Evolutionary conservation across 2,797 vertebrate species (phyloP), one percentile per base, ranked within the genome.

Genomic region (Phataginus tricuspis): DNA sequence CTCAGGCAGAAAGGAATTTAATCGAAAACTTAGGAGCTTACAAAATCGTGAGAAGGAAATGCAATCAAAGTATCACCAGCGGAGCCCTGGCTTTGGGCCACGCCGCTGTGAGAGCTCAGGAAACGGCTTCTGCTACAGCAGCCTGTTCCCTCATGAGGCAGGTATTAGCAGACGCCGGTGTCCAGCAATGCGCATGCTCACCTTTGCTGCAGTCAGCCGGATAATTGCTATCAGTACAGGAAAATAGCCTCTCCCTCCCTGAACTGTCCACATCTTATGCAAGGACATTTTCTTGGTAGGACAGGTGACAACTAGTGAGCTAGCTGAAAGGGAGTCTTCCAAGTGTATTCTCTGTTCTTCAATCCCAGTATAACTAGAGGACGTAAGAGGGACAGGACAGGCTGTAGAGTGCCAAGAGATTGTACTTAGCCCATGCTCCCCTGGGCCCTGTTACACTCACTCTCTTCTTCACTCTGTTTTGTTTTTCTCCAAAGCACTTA

Each of bases 21-120:
- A 71, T 85, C n/a, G 53, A 86, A 88, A 95, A 82, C 42, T 85
- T 59, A 59, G n/a, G 21, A 90, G 27, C 31, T 85, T 72, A 21
- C 61, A 75, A 71, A 84, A 74, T 96, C 25, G 69, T 39, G 37
- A 69, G 83, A 63, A 63, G 59, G 66, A 19, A 80, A 88, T 31
- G 10, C 66, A 94, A 63, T 51, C 8, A 29, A 15, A 25, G 25
- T 4, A 2, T 61, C 34, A 51, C 10, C 55, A 42, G 7, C 15
- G 27, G 31, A 74, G 8, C 31, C 4, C n/a, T 51, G 27, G 39
- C 16, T 90, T 61, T 25, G 25, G 16, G 57, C 25, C 25, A 15
- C 15, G 5, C n/a, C 19, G 12, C 55, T 31, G 8, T 39, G 21
- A 45, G 55, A 37, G 34, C 77, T 90, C 39, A 31, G 55, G 42